Conservation (phyloP, 2,797 vertebrate species). For the Pterois miles region DNA sequence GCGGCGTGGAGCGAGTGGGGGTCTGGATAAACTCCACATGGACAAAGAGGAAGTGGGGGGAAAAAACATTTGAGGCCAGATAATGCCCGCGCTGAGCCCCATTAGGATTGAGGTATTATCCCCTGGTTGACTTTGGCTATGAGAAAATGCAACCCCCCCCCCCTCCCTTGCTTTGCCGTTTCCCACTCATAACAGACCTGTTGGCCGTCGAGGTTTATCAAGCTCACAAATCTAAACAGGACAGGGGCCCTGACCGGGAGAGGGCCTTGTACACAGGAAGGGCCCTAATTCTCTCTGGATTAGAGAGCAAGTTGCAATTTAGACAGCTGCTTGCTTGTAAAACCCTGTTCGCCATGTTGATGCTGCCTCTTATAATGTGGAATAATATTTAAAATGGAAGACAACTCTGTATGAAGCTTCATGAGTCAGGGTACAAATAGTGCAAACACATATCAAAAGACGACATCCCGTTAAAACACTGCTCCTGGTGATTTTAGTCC, state of each 20-base stretch:
- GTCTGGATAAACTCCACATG: conserved; percentile 77
- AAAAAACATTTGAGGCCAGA: conserved; percentile 70
- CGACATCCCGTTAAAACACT: not conserved
- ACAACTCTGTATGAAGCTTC: not conserved
- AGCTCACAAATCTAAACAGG: conserved; percentile 84
- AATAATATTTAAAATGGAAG: not conserved
- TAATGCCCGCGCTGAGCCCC: conserved; percentile 81
- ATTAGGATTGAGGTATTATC: conserved; percentile 83
- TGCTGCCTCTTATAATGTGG: not conserved
- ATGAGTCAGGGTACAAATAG: too few relatives aligned
- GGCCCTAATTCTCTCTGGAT: conserved; percentile 81
- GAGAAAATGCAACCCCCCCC: conserved; percentile 71
- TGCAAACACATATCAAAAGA: not conserved
- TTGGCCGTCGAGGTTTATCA: conserved; percentile 83
- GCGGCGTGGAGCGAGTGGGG: not conserved
- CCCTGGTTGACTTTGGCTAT: conserved; percentile 81
- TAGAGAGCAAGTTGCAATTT: conserved; percentile 79
- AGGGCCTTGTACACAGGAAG: conserved; percentile 81
- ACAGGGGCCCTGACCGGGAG: conserved; percentile 76
- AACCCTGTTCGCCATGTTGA: conserved; percentile 16
- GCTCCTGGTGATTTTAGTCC: too few relatives aligned
- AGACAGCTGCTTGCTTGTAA: conserved; percentile 76
- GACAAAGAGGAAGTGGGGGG: conserved; percentile 78
- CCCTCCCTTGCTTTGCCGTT: conserved; percentile 63
- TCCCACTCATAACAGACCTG: conserved; percentile 86